Base-by-base conservation (phyloP, 2,113 vertebrate species). In the Eretmochelys imbricata region DNA sequence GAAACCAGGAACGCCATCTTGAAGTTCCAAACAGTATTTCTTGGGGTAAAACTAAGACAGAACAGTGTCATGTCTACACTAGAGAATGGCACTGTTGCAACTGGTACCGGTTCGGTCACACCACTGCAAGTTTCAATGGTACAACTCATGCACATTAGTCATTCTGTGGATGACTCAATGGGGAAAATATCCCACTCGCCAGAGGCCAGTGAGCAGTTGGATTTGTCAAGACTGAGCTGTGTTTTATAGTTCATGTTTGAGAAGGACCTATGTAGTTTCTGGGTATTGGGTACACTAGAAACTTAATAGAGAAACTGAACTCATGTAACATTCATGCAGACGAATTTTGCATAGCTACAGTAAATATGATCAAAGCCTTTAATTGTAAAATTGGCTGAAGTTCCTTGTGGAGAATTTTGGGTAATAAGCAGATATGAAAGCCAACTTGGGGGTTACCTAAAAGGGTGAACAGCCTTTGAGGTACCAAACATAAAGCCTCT, bases 331-430 rank as follows among this genome's bases (percentile, higher is more conserved):
- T 95, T 97, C 86, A 96, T 95, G 88, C 90, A 90, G 91, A 96
- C 93, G 88, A 95, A 95, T 94, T 89, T 91, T 96, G 89, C 10
- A 35, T 87, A 93, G 57, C 86, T 97, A 93, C 86, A 91, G 91
- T 95, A 97, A 97, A 96, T 96, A 97, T 84, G 94, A 97, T 96
- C 92, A 97, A 98, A 97, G 88, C 55, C n/a, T 95, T 91, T 96
- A 97, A 97, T 89, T 96, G 96, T 96, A 96, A 96, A 97, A 96
- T 84, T 94, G 65, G 80, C 76, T 95, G 85, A 96, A 94, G 80
- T 65, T 94, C 80, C 94, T 93, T 96, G 87, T 91, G 96, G 90
- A 96, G 89, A 96, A 93, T 81, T 96, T 93, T 0, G 75, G 93
- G 94, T 94, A 96, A 96, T 95, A 96, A 97, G 90, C 88, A 96